A percentile compares a stretch with the other conserved stretches of the same genome.
Conservation (phyloP, 2,797 vertebrate species). For the Pipistrellus pygmaeus region DNA sequence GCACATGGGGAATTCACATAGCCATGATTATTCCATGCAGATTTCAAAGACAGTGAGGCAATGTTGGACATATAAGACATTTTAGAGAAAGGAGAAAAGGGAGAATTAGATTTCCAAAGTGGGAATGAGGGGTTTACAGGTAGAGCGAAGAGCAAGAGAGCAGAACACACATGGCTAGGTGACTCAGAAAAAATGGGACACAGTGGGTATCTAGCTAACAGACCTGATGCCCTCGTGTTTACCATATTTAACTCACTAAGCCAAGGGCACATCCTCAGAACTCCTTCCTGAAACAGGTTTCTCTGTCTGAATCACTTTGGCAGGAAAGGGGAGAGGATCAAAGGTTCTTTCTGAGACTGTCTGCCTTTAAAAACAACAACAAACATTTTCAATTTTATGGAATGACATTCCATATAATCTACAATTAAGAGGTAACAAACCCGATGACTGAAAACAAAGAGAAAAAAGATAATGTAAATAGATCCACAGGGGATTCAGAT, state of each 20-base stretch:
- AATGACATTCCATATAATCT: slow-evolving; percentile 4
- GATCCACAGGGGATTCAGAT: neutral
- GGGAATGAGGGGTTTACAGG: neutral
- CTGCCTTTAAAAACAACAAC: neutral
- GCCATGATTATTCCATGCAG: neutral
- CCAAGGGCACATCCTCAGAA: neutral
- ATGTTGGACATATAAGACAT: neutral
- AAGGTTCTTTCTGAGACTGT: neutral
- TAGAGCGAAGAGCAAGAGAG: neutral
- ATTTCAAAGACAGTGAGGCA: neutral
- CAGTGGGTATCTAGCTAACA: neutral
- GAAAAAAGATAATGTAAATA: slow-evolving; percentile 20
- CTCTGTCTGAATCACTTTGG: neutral
- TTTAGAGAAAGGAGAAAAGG: neutral
- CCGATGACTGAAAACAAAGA: neutral
- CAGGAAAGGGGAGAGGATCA: neutral
- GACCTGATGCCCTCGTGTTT: neutral
- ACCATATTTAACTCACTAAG: neutral
- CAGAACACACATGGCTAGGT: neutral
- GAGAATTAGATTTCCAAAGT: neutral
- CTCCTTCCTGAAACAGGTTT: neutral
- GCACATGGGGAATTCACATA: neutral
- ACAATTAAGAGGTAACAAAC: neutral
- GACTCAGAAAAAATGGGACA: neutral
- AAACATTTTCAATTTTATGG: slow-evolving; percentile 15